These are phyloP conservation scores for Stomorhina lunata DNA, from an alignment of 2,888 invertebrate genomes.

Conservation along the genomic window DNA sequence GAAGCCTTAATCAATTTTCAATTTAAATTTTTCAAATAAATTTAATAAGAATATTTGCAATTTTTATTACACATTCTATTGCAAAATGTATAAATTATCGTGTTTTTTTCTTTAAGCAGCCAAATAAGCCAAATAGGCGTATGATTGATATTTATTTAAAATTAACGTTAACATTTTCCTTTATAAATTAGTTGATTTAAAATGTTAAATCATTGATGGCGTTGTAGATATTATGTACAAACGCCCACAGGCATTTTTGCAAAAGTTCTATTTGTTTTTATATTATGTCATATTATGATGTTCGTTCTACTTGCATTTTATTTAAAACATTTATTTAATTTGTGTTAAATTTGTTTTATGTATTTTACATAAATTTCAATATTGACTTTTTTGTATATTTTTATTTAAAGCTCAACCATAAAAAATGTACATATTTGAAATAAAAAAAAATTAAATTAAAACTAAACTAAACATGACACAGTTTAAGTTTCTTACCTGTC, in stretches of 20 bases:
- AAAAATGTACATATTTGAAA: neutral
- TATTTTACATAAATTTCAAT: slow-evolving; percentile 10
- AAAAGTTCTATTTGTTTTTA: neutral
- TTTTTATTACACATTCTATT: neutral
- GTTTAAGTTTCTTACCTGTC: slow-evolving; percentile 49
- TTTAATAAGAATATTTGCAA: neutral
- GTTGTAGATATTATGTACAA: neutral
- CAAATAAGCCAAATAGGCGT: slow-evolving; percentile 11
- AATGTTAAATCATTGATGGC: neutral
- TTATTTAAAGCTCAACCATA: no score
- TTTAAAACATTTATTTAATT: neutral
- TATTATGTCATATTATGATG: neutral
- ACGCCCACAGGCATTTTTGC: neutral
- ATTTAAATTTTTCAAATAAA: neutral
- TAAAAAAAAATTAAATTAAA: slow-evolving; percentile 48
- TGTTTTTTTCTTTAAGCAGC: slow-evolving; percentile 2
- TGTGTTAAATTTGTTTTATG: neutral
- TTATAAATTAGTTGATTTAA: slow-evolving; percentile 19
- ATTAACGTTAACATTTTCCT: slow-evolving; percentile 3
- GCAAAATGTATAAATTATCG: neutral
- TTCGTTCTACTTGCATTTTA: neutral
- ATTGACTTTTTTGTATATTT: neutral
- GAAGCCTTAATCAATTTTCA: slow-evolving; percentile 16
- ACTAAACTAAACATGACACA: slow-evolving; percentile 63
- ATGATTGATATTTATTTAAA: slow-evolving; percentile 29